phyloP scores from a whole-genome alignment of 2,888 invertebrate species.

The Deilephila porcellus region DNA sequence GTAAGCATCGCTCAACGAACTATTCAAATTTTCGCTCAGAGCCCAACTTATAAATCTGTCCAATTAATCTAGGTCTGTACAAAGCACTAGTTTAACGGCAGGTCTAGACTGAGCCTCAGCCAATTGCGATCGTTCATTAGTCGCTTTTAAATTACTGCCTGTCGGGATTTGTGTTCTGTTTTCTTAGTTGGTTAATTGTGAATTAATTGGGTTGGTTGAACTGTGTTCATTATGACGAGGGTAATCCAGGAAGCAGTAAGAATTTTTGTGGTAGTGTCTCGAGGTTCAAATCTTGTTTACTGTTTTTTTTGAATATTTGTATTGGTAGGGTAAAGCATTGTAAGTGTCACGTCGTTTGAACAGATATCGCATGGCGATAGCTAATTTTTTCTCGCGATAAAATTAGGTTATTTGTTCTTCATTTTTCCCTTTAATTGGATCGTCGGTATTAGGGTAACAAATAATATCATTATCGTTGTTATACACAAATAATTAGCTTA shows the following conservation, averaged over 20 bases:
- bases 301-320: too few species aligned
- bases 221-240: not conserved
- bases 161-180: not conserved
- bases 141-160: conserved; percentile 16
- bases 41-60: not conserved
- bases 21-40: conserved; percentile 3
- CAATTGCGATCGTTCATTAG: conserved; percentile 2
- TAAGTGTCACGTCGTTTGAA: too few species aligned
- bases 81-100: not conserved
- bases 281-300: too few species aligned
- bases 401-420: too few species aligned
- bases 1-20: not conserved
- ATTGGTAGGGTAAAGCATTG: too few species aligned
- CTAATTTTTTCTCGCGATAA: too few species aligned
- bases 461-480: too few species aligned
- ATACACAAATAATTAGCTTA: too few species aligned
- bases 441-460: too few species aligned
- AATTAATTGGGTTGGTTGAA: not conserved
- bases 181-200: not conserved
- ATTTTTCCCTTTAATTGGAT: too few species aligned
- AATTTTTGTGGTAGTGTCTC: too few species aligned
- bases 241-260: not conserved
- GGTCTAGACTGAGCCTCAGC: not conserved
- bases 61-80: conserved; percentile 13
- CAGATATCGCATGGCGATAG: too few species aligned